phyloP scores from a whole-genome alignment of 2,113 vertebrate species.

The Triplophysa siluroides region DNA sequence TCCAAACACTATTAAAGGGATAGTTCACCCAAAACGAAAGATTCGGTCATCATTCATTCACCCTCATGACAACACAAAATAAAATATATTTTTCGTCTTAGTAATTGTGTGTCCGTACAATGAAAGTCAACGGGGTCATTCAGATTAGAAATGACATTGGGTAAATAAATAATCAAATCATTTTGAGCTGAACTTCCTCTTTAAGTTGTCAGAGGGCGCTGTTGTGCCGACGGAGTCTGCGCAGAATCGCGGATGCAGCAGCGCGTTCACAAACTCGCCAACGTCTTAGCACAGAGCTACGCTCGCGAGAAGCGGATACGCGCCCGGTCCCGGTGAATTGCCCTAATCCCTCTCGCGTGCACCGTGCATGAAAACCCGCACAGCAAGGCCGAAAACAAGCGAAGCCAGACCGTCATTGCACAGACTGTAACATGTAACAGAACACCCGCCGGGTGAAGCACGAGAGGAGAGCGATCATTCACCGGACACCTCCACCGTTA shows the following conservation, averaged over 20 bases:
- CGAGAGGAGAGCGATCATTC: conserved; percentile 58
- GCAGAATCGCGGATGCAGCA: neutral
- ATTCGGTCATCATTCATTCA: too few species aligned
- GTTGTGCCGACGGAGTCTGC: conserved; percentile 9
- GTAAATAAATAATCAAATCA: too few species aligned
- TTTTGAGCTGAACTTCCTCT: too few species aligned
- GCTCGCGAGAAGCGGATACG: conserved; percentile 50
- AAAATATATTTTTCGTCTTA: too few species aligned
- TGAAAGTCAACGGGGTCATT: too few species aligned
- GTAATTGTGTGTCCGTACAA: too few species aligned
- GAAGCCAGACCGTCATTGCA: neutral
- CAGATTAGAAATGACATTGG: neutral
- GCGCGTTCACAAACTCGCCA: conserved; percentile 8
- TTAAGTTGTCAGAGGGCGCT: conserved; percentile 43
- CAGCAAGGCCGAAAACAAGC: neutral
- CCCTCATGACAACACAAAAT: too few species aligned
- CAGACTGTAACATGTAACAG: conserved; percentile 31
- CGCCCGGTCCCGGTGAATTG: neutral
- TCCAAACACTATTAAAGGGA: too few species aligned
- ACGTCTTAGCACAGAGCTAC: conserved; percentile 41
- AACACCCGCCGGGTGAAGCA: conserved; percentile 37
- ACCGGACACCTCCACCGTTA: conserved; percentile 52
- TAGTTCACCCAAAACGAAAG: too few species aligned
- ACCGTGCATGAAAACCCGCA: neutral
- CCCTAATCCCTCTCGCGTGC: neutral